Evolutionary conservation across 2,797 vertebrate species (phyloP), one percentile per base, ranked within the genome.

Genomic region (Oophaga sylvatica): DNA sequence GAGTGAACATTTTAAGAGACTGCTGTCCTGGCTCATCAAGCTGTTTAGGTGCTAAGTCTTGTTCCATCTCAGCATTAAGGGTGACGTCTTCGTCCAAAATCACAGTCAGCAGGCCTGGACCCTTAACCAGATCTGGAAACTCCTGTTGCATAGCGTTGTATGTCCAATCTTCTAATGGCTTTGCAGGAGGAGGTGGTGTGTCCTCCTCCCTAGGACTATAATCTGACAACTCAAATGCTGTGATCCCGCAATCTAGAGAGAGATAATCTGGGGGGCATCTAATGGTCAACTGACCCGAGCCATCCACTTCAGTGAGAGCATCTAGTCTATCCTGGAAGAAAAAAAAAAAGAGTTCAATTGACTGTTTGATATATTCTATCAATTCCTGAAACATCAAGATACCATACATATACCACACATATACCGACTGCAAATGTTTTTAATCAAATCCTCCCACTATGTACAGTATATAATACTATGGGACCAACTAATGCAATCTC

Each of bases 211-310:
- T 93, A 20, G 98, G 98, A 92, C 98, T 99, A 89, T 98, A 99
- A 94, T 98, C 98, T 10, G 97, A 97, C 62, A 99, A 94, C 91
- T 99, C 98, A 73, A 96, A 98, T 70, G 98, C 98, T 19, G 98
- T 99, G 93, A 99, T 99, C 8, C 98, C 98, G 76, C 98, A 99
- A 94, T 99, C 98, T 86, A 99, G 89, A 17, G 98, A 99, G 91
- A 99, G 96, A 92, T 99, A 99, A 92, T 99, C 97, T 91, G 97
- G 97, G 91, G 97, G 98, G 93, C 98, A 99, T 94, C 97, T 97
- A 90, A 99, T 99, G n/a, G 98, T 99, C 93, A 99, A 92, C 92
- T 98, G 97, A 87, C 98, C 98, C 16, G 96, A 97, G 93, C 98
- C 97, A 75, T 99, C 98, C 90, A 97, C 96, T 92, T 99, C 97